Base-by-base conservation (phyloP, 2,113 vertebrate genomes). In the Pongo pygmaeus region DNA sequence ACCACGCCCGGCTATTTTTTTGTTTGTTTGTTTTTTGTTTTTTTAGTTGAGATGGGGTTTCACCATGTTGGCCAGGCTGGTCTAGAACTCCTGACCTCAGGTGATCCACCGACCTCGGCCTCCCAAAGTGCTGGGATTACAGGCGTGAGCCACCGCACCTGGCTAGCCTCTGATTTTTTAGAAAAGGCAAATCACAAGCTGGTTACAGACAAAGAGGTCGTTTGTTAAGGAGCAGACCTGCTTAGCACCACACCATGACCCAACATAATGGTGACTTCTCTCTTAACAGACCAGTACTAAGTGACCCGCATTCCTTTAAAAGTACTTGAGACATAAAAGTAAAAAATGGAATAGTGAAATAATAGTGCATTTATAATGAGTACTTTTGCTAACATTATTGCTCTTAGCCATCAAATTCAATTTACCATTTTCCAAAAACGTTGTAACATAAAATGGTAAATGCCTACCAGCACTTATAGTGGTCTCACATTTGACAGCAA, bases 171-270 rank as follows among this genome's bases (percentile, higher is more conserved):
- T 55, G 25, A 27, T 67, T 57, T 92, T 83, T 59, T 40, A 40
- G 18, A 69, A 89, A 64, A 67, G 89, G 22, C 46, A 74, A 72
- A 96, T n/a, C 35, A 87, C 84, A 84, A 91, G 25, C 93, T 80
- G 50, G 22, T 77, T 86, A 83, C 50, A 69, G 40, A 79, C 9
- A 67, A 35, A 78, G 8, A 57, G 7, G 22, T 80, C 17, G 40
- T 38, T 32, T 74, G 17, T 40, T 55, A 10, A 3, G 12, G 30
- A 59, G 25, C 1, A 84, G 30, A 94, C 22, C 35, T 79, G 22
- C 25, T 91, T 27, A 48, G n/a, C 27, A 70, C 10, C 55, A 67
- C 38, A 85, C 69, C 64, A 38, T 9, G 48, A 43, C 23, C 52
- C 32, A 61, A 23, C 12, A 2, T 8, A 32, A 74, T 9, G 25